Conservation (phyloP, 1,140 invertebrate species). For the Conus ventricosus region DNA sequence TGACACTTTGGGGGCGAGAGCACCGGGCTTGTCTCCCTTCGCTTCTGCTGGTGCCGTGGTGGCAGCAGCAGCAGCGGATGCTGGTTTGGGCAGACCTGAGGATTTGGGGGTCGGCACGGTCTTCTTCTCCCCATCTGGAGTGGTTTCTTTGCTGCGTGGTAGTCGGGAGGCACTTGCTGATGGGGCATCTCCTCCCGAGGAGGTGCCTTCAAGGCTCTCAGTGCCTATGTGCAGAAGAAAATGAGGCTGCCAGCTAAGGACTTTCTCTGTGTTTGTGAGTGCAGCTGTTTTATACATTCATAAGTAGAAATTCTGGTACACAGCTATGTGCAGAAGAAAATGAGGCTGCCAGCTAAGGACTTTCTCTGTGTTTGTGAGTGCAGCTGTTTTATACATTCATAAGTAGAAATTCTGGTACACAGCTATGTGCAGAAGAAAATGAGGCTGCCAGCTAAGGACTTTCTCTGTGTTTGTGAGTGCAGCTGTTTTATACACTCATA, state of each 20-base stretch:
- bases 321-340: background rate
- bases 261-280: no score
- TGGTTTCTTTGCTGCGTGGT: slow-evolving; percentile 44
- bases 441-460: no score
- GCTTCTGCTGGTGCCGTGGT: background rate
- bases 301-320: no score
- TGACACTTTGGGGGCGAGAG: background rate
- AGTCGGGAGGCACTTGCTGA: slow-evolving; percentile 14
- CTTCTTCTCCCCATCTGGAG: slow-evolving; percentile 45
- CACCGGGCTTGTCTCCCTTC: background rate
- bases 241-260: no score
- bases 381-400: no score
- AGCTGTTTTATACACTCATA: no score
- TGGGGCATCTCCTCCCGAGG: slow-evolving; percentile 50
- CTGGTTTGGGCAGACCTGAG: slow-evolving; percentile 9
- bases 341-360: no score
- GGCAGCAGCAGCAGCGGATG: slow-evolving; percentile 13
- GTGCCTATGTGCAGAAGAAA: slow-evolving; percentile 46
- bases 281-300: no score
- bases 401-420: no score
- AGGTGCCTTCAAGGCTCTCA: slow-evolving; percentile 59
- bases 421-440: slow-evolving; percentile 33
- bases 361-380: no score
- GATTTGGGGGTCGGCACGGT: background rate
- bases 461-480: no score